Evolutionary conservation across 2,113 vertebrate genomes (phyloP).

Genomic region (Platichthys flesus): DNA sequence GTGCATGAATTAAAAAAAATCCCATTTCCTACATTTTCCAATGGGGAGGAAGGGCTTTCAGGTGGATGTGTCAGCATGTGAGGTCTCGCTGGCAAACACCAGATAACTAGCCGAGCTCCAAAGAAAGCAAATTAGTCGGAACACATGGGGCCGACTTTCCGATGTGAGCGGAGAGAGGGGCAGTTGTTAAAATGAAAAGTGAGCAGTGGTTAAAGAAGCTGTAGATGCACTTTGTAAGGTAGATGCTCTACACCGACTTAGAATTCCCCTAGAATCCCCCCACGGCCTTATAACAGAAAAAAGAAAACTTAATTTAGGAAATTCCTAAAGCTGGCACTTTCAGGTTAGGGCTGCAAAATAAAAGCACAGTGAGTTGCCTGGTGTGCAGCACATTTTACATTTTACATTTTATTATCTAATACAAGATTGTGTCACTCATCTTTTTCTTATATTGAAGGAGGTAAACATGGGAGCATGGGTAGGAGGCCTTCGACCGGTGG

Average conservation of each 20-base stretch:
- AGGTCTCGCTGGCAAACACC: background rate
- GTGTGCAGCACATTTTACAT: background rate
- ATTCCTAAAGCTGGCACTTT: background rate
- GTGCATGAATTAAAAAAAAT: background rate
- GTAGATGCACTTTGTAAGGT: background rate
- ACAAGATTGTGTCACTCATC: background rate
- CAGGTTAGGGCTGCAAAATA: background rate
- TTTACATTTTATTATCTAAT: background rate
- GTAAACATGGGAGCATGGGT: background rate
- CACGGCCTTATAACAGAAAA: background rate
- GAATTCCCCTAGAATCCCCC: conserved; percentile 7
- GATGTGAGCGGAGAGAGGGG: background rate
- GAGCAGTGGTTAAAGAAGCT: conserved; percentile 11
- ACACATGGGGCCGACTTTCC: conserved; percentile 5
- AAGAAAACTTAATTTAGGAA: background rate
- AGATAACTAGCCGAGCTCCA: background rate
- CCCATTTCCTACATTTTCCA: background rate
- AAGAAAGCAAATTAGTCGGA: background rate
- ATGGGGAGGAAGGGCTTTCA: background rate
- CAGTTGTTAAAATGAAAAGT: conserved; percentile 19
- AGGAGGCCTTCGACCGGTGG: conserved; percentile 1
- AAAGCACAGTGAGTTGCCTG: background rate
- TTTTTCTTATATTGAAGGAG: conserved; percentile 3
- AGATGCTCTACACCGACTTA: background rate
- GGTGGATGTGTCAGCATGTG: background rate